Evolutionary conservation across 1,140 invertebrate species (phyloP), one percentile per base, ranked within the genome.

Genomic region (Habropoda laboriosa): DNA sequence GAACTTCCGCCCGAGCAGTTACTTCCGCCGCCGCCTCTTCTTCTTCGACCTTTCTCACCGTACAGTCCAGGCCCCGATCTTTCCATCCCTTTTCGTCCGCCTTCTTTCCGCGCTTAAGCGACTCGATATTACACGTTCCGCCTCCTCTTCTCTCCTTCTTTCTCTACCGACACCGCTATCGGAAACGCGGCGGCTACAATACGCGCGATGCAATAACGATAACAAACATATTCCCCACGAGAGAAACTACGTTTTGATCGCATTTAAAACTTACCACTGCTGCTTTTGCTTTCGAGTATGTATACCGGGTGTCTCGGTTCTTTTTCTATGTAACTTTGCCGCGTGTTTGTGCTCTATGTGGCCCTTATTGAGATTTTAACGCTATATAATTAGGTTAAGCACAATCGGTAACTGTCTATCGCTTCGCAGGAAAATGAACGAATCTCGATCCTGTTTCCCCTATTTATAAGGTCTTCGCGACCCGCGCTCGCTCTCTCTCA

Each of bases 1-100:
- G 86, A 90, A 88, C 84, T 89, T 88, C 87, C 83, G 73, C 86
- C 82, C 74, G 68, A 86, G 73, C 86, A 77, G 85, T 86, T 86
- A 86, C 73, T 86, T 86, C 73, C 80, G 80, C 51, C 38, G 24
- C 51, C 35, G 16, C 57, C 49, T 47, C 68, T 72, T 67, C 42
- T 80, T 64, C 64, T 51, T 66, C 73, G 55, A 57, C 40, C n/a
- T 74, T 53, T 18, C 30, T n/a, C 51, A 35, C 42, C 40, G 1
- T 42, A 8, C 51, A n/a, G 21, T 24, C 21, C n/a, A 18, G 24
- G 49, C 49, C 4, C 21, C 67, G 55, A 18, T 40, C 58, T 55
- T 40, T 70, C 51, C 49, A 12, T n/a, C 27, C 47, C 67, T 75
- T 40, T 70, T 60, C 51, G 51, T 47, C 58, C 53, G 35, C 51